phyloP scores from a whole-genome alignment of 1,140 invertebrate species.

The Phymorhynchus buccinoides region DNA sequence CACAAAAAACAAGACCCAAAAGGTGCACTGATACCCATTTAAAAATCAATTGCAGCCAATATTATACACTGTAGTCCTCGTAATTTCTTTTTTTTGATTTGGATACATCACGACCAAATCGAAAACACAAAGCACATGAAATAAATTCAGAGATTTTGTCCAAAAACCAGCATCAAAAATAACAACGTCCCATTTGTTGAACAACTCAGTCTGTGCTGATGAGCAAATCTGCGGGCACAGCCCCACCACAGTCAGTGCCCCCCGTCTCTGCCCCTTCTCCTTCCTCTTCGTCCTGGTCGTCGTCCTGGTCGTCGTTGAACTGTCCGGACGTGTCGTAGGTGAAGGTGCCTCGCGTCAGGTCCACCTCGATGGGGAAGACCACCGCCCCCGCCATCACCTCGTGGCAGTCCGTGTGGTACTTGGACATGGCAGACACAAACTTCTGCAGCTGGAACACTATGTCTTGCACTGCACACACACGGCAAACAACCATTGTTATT shows the following conservation, averaged over 20 bases:
- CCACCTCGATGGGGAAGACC: slow-evolving; percentile 97
- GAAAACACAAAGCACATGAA: no score
- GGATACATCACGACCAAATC: neutral
- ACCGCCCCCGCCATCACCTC: slow-evolving; percentile 81
- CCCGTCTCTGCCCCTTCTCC: slow-evolving; percentile 34
- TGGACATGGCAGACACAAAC: slow-evolving; percentile 85
- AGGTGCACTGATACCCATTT: no score
- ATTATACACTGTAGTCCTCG: neutral
- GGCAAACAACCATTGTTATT: no score
- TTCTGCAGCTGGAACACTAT: slow-evolving; percentile 88
- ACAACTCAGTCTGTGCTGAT: slow-evolving; percentile 67
- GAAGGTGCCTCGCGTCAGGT: slow-evolving; percentile 92
- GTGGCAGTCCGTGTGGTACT: slow-evolving; percentile 80
- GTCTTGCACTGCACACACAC: slow-evolving; percentile 89
- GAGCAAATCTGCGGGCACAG: slow-evolving; percentile 54
- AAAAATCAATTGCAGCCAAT: neutral
- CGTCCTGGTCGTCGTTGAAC: slow-evolving; percentile 69
- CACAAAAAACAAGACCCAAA: no score
- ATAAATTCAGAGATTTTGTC: neutral
- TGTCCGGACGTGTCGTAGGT: slow-evolving; percentile 71
- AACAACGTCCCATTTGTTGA: no score
- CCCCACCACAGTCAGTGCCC: slow-evolving; percentile 19
- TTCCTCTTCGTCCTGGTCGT: slow-evolving; percentile 70
- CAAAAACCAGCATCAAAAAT: neutral
- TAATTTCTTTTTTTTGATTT: slow-evolving; percentile 1